Percentiles rank a stretch among this genome's conserved stretches.
Evolutionary conservation across 2,888 invertebrate genomes (phyloP).

Genomic region (Drosophila longiperda): DNA sequence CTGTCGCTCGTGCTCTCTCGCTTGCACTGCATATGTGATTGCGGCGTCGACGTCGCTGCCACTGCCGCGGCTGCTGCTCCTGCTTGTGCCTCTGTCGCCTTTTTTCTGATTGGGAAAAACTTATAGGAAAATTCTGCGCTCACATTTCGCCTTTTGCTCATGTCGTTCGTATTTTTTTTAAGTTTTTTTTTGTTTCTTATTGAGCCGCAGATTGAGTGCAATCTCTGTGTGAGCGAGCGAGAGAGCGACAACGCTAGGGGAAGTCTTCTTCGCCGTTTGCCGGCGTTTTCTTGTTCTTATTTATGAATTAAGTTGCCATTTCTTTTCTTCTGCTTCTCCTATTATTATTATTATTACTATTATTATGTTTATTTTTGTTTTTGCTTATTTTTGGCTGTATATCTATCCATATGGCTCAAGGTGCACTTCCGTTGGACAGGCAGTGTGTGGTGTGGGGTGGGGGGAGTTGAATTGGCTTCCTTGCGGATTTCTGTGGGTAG

Average conservation of each 20-base stretch:
- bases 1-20: slow-evolving; percentile 30
- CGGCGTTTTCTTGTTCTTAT: slow-evolving; percentile 37
- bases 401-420: slow-evolving; percentile 16
- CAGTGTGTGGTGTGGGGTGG: background rate
- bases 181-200: slow-evolving; percentile 36
- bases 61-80: slow-evolving; percentile 18
- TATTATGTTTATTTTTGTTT: background rate
- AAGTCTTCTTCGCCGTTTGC: slow-evolving; percentile 28
- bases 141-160: slow-evolving; percentile 39
- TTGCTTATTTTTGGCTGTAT: slow-evolving; percentile 15
- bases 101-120: slow-evolving; percentile 79
- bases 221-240: slow-evolving; percentile 20
- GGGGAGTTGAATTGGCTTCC: slow-evolving; percentile 23
- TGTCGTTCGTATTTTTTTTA: slow-evolving; percentile 9
- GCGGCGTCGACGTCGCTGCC: slow-evolving; percentile 39
- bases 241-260: slow-evolving; percentile 25
- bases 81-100: slow-evolving; percentile 58
- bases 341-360: background rate
- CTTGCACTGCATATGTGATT: slow-evolving; percentile 41
- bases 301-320: slow-evolving; percentile 50
- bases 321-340: slow-evolving; percentile 3
- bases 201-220: slow-evolving; percentile 73
- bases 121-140: slow-evolving; percentile 74
- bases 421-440: background rate
- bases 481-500: slow-evolving; percentile 22